These are phyloP conservation scores for Zeuzera pyrina DNA, from an alignment of 2,888 invertebrate species.

Conservation along the genomic window DNA sequence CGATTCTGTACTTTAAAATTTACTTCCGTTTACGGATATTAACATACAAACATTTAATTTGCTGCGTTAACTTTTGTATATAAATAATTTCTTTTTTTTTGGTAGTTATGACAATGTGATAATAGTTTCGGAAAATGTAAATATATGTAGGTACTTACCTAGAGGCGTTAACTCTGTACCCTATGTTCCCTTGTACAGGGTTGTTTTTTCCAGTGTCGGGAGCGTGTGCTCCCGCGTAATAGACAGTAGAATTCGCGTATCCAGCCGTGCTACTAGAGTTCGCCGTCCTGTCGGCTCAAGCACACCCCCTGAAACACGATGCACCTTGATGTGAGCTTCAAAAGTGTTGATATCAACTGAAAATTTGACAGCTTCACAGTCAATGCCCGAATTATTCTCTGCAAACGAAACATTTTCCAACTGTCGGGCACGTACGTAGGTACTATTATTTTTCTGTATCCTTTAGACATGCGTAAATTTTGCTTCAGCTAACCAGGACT, in stretches of 20 bases:
- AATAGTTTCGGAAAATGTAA: no score
- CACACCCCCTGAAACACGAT: slow-evolving; percentile 74
- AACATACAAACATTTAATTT: no score
- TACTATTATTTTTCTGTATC: slow-evolving; percentile 35
- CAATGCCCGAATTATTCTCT: neutral
- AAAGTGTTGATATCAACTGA: neutral
- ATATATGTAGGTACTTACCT: slow-evolving; percentile 73
- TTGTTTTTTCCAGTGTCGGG: slow-evolving; percentile 65
- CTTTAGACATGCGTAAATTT: slow-evolving; percentile 45
- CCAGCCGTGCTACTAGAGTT: slow-evolving; percentile 77
- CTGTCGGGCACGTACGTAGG: neutral
- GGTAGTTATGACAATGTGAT: neutral
- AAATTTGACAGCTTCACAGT: neutral
- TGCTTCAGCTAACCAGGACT: slow-evolving; percentile 31
- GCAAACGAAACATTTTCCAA: neutral
- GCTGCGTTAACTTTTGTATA: no score
- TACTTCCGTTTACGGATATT: no score
- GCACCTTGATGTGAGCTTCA: slow-evolving; percentile 36
- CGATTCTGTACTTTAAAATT: no score
- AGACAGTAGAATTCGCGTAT: slow-evolving; percentile 62
- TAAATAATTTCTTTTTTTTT: no score
- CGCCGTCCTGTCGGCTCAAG: slow-evolving; percentile 82
- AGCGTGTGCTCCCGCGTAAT: slow-evolving; percentile 61
- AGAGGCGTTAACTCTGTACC: slow-evolving; percentile 76
- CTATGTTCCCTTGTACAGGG: slow-evolving; percentile 65